phyloP scores from a whole-genome alignment of 2,797 vertebrate species.

The Merluccius polli region DNA sequence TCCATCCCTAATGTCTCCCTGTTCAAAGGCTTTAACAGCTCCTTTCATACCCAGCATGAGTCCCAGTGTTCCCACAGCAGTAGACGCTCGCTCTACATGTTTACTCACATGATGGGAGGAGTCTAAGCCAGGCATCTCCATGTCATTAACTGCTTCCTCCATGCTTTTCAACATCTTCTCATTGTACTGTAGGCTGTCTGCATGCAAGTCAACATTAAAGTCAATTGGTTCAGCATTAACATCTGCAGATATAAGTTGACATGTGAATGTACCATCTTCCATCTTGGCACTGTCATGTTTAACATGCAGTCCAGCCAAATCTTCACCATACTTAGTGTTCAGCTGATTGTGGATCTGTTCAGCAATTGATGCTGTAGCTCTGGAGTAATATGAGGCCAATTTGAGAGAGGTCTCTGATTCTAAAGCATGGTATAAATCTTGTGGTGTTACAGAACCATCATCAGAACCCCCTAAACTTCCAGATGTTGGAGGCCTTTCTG shows the following conservation, averaged over 20 bases:
- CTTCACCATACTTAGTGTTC: slow-evolving; percentile 25
- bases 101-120: slow-evolving; percentile 9
- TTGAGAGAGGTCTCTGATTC: slow-evolving; percentile 41
- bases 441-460: slow-evolving; percentile 17
- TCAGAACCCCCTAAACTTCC: slow-evolving; percentile 21
- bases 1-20: slow-evolving; percentile 33
- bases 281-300: slow-evolving; percentile 28
- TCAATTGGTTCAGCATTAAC: slow-evolving; percentile 4
- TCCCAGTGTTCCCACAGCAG: slow-evolving; percentile 25
- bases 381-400: slow-evolving; percentile 33
- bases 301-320: slow-evolving; percentile 9
- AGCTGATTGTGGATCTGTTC: slow-evolving; percentile 29
- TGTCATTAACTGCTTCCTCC: slow-evolving; percentile 12
- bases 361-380: not conserved
- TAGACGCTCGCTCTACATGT: slow-evolving; percentile 19
- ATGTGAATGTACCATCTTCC: slow-evolving; percentile 32
- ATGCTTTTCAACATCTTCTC: slow-evolving; percentile 27
- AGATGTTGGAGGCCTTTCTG: not conserved
- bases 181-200: slow-evolving; percentile 25
- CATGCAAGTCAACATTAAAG: slow-evolving; percentile 17
- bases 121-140: slow-evolving; percentile 7
- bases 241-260: slow-evolving; percentile 16
- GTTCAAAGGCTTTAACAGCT: slow-evolving; percentile 37
- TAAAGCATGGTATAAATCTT: slow-evolving; percentile 29
- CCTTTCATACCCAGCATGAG: slow-evolving; percentile 43